Base-by-base conservation (phyloP, 35 echinoderm and acorn worm species). In the Eucidaris tribuloides region DNA sequence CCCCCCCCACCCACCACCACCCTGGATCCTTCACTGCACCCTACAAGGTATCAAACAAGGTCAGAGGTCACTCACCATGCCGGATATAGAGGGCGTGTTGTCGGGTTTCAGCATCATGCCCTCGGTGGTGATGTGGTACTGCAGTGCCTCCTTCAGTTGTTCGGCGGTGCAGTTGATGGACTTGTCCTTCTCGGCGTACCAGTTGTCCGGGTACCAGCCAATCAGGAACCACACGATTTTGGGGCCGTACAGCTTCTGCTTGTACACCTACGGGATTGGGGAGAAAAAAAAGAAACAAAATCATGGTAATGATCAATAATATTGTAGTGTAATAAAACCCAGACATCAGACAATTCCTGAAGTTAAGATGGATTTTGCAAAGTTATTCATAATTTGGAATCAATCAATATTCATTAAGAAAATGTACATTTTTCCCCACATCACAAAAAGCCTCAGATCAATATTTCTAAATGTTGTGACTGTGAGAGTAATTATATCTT, bases 161-260 rank as follows among this genome's bases (percentile, higher is more conserved):
- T 97, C 94, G 0, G 59, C 77, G 1, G 94, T 97, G 58, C 94
- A 97, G 59, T 97, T 89, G 34, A 92, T 66, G 24, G 38, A 20
- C 19, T 85, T 85, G 0, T 65, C 58, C 42, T 97, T 89, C 29
- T 77, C 45, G 31, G 72, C 79, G 79, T 97, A 97, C 94, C 94
- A 97, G 46, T 92, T 92, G n/a, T 92, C 89, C 57, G 94, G 94
- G 41, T 97, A 97, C 94, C 94, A 97, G 15, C 94, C 94, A 36
- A 92, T 92, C 37, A 97, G 50, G 83, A 97, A 92, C 94, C 94
- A 97, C 3, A 97, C 82, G 15, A 83, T 68, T 65, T 92, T 97
- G 35, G 81, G 85, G 2, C 94, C 90, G 58, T 89, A 97, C 18
- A 92, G 85, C 28, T 87, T 82, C 76, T 82, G 76, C 42, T 97